A percentile compares a stretch with the other conserved stretches of the same genome.
phyloP scores from a whole-genome alignment of 2,888 invertebrate species.

The Lordiphosa andalusiaca region DNA sequence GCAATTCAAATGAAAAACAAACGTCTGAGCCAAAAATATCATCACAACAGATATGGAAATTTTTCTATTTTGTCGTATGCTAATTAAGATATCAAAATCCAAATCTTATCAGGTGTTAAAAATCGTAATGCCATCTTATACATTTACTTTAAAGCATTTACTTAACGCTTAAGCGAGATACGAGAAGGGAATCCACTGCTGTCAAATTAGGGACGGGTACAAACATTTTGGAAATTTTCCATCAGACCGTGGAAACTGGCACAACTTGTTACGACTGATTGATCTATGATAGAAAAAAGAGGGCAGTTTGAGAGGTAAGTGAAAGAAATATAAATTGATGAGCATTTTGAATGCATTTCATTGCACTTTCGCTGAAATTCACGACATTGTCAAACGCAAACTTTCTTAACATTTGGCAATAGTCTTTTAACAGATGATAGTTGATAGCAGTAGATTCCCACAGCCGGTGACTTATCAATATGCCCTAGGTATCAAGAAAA shows the following conservation, averaged over 20 bases:
- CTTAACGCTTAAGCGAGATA: slow-evolving; percentile 33
- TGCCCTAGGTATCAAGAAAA: background rate
- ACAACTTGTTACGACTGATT: slow-evolving; percentile 25
- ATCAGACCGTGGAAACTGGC: slow-evolving; percentile 36
- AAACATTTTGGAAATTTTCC: slow-evolving; percentile 43
- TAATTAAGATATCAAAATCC: slow-evolving; percentile 61
- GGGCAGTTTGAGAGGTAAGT: too few species aligned
- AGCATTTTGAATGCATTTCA: too few species aligned
- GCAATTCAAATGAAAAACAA: slow-evolving; percentile 10
- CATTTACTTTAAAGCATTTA: slow-evolving; percentile 19
- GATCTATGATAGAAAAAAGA: too few species aligned
- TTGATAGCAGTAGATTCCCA: too few species aligned
- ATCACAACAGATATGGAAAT: slow-evolving; percentile 42
- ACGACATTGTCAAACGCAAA: too few species aligned
- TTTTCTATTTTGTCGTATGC: slow-evolving; percentile 34
- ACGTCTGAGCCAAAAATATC: slow-evolving; percentile 15
- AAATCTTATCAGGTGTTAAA: slow-evolving; percentile 70
- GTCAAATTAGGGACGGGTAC: slow-evolving; percentile 10
- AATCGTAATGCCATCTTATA: slow-evolving; percentile 42
- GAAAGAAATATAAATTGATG: too few species aligned
- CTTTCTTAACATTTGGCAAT: too few species aligned
- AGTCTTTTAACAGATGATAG: too few species aligned
- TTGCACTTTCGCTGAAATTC: too few species aligned
- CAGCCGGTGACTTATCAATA: too few species aligned
- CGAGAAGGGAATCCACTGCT: slow-evolving; percentile 13